Base-by-base conservation (phyloP, 2,888 invertebrate species). In the Nemotelus pantherinus region DNA sequence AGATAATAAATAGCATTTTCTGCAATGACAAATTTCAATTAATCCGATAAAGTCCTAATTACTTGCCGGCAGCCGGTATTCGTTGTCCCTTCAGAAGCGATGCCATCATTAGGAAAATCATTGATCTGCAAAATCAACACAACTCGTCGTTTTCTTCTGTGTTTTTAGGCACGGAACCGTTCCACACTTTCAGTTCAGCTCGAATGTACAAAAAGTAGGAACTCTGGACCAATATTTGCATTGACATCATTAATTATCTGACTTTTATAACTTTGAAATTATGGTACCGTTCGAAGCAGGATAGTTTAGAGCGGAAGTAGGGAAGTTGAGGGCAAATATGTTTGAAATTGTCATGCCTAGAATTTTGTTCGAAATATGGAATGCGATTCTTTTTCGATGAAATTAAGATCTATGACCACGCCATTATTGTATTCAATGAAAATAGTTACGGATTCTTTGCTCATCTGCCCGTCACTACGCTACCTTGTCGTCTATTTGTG, bases 71-170 rank as follows among this genome's bases (percentile, higher is more conserved):
- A 67, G 4, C n/a, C 48, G 41, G 64, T 44, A 39, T 4, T 25
- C 7, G 60, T 50, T 9, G 25, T 74, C 74, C 50, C 55, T 70
- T 44, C 45, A 48, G 45, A 3, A 9, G 39, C 6, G 10, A 43
- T 39, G 60, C 39, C 74, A 77, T 78, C 78, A 78, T 78, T 78
- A 78, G 72, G 58, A 72, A 58, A 58, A 58, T 67, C 77, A 78
- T 77, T 78, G 78, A 78, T 78, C 78, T 77, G 65, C 60, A 79
- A 74, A 79, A 77, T 79, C 79, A 79, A 79, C 77, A 79, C 60
- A 47, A 44, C 55, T 50, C 10, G 48, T 48, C 39, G 60, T 47
- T 3, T 53, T 63, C 50, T 44, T 10, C 39, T 45, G 10, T 44
- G 48, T 3, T 25, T 45, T 43, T 39, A 43, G 4, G 44, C 47